Conservation (phyloP, 2,113 vertebrate species). For the Benitochromis conjunctus region DNA sequence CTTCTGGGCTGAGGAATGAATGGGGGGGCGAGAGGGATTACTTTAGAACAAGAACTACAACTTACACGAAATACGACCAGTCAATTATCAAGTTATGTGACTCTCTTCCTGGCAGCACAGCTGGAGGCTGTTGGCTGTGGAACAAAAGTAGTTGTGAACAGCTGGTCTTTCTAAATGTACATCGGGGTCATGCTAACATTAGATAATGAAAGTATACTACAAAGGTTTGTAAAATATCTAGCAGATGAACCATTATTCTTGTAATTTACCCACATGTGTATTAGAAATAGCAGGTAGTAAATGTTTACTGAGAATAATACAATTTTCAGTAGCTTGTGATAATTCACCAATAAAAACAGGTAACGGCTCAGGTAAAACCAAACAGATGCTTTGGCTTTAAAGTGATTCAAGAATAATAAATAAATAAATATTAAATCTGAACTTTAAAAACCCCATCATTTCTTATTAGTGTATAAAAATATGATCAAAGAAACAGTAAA, state of each 20-base stretch:
- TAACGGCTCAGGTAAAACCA: not conserved
- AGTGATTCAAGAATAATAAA: not conserved
- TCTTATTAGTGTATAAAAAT: not conserved
- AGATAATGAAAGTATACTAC: not conserved
- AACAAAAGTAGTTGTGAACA: not conserved
- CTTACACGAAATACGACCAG: not conserved
- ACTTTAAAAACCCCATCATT: not conserved
- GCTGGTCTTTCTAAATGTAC: not conserved
- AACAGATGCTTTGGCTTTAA: not conserved
- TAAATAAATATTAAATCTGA: not conserved
- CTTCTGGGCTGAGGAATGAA: slow-evolving; percentile 68
- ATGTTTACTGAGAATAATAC: not conserved
- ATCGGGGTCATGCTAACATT: not conserved
- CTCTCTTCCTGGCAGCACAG: not conserved
- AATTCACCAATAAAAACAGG: not conserved
- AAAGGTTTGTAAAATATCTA: not conserved
- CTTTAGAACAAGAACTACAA: not conserved
- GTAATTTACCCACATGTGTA: not conserved
- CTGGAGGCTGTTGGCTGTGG: not conserved
- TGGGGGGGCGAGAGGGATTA: not conserved
- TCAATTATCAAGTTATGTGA: not conserved
- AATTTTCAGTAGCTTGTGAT: not conserved
- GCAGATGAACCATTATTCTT: not conserved
- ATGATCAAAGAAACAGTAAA: not conserved
- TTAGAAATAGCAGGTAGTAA: not conserved